Base-by-base conservation (phyloP, 2,113 vertebrate genomes). In the Osmerus eperlanus region DNA sequence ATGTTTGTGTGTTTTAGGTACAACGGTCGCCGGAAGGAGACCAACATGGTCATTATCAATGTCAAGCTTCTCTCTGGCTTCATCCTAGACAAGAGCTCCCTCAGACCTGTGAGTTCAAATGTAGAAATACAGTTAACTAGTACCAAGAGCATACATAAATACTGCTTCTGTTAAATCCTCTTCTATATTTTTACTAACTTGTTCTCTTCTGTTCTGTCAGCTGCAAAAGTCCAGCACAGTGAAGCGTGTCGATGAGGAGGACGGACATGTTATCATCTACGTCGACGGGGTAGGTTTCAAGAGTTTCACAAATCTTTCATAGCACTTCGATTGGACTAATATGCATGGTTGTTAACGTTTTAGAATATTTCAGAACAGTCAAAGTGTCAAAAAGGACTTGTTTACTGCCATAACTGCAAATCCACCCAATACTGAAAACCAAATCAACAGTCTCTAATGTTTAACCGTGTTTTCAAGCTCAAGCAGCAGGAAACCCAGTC, bases 41-140 rank as follows among this genome's bases (percentile, higher is more conserved):
- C 93, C 16, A 95, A 95, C 90, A 94, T 94, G 94, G 90, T 91
- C 19, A 88, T 95, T 90, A 28, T 28, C 25, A 28, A 28, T 2
- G 25, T 28, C 25, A 28, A 28, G 25, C 25, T 28, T 28, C 25
- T 28, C 25, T 28, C 25, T 28, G 25, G 25, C 25, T 28, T 28
- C 25, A 28, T 28, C 25, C 25, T 28, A 0, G 81, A 90, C 0
- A 81, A 89, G 66, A 68, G 21, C 47, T 92, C 92, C 0, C 0
- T 90, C 59, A 15, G 28, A 14, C 23, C 73, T 84, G 93, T 95
- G 74, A 91, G 89, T 79, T n/a, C 53, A 21, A 21, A 54, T 69
- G 11, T 25, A 28, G n/a, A 6, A 55, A 25, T 51, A 47, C 21
- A 23, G 23, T 23, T 23, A 23, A 23, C 23, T 23, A 23, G 23